Conservation (phyloP, 2,113 vertebrate genomes). For the Periophthalmus modestus region DNA sequence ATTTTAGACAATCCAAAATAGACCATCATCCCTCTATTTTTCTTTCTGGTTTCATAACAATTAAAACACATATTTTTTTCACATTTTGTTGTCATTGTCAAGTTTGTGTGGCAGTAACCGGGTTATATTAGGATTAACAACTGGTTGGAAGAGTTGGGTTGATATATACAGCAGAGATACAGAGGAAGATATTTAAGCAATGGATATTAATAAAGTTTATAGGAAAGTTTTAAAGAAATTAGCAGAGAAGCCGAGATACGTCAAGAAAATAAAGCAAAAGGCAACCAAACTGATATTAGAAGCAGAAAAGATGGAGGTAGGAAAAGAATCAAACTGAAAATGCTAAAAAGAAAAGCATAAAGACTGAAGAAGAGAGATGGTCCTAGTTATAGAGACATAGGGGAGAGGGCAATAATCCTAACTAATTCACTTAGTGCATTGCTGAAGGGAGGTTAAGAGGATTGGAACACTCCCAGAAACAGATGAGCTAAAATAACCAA, state of each 20-base stretch:
- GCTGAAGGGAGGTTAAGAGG: slow-evolving; percentile 81
- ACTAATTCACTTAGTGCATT: slow-evolving; percentile 85
- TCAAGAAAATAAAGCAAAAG: background rate
- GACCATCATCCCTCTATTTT: background rate
- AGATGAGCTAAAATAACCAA: slow-evolving; percentile 82
- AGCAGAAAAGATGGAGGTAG: background rate
- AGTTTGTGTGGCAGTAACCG: slow-evolving; percentile 53
- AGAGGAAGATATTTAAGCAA: background rate
- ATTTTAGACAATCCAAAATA: background rate
- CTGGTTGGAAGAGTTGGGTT: slow-evolving; percentile 38
- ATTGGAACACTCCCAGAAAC: slow-evolving; percentile 82
- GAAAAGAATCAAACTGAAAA: slow-evolving; percentile 17
- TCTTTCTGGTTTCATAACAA: background rate
- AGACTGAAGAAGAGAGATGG: slow-evolving; percentile 7
- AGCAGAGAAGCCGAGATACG: background rate
- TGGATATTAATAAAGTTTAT: background rate
- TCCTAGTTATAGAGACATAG: slow-evolving; percentile 52
- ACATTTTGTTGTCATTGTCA: slow-evolving; percentile 24
- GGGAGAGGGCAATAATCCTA: slow-evolving; percentile 76
- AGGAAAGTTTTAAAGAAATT: background rate
- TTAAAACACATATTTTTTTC: slow-evolving; percentile 11
- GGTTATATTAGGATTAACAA: slow-evolving; percentile 72
- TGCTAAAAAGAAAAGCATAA: slow-evolving; percentile 14
- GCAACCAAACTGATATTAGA: background rate
- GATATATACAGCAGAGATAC: slow-evolving; percentile 13